Evolutionary conservation across 2,888 invertebrate genomes (phyloP), one percentile per base, ranked within the genome.

Genomic region (Iphiclides podalirius): DNA sequence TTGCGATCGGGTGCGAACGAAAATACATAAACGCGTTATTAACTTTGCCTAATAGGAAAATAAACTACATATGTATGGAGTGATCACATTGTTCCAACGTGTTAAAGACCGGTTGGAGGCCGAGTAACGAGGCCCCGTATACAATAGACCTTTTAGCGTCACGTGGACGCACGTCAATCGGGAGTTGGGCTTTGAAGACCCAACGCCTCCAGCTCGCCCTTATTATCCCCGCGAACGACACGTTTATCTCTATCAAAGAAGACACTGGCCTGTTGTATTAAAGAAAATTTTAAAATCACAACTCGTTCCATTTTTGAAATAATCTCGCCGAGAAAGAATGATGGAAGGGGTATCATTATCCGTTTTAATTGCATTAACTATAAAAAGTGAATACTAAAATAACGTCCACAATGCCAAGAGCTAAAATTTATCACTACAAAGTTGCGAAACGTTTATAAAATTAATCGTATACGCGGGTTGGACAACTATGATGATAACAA

Each of bases 121-220:
- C 69, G 67, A 66, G 71, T 87, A 86, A 87, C 85, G 86, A 87
- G 85, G 79, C 66, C 75, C 77, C 78, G 87, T 84, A 87, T 88
- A 88, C 88, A 88, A 88, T 88, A 85, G 87, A 84, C 86, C 88
- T 87, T 86, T 88, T 88, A 88, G 80, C 81, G 88, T 88, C 88
- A 86, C 72, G 75, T 72, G 79, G 75, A 72, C 70, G 73, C 66
- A 72, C 78, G 88, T 88, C 88, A 88, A 86, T 88, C 88, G 73
- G 67, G 57, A 66, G 67, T 68, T 70, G 70, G 70, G 64, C 59
- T 43, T 14, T 38, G 58, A 57, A 58, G 58, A 60, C 56, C 59
- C 66, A 65, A 58, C 55, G 56, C 52, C 72, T 66, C 65, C 66
- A 66, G 70, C 63, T 59, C 56, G 63, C 77, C 80, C 75, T 85